A percentile compares a stretch with the other conserved stretches of the same genome.
phyloP scores from a whole-genome alignment of 2,797 vertebrate species.

The Microchirus variegatus region DNA sequence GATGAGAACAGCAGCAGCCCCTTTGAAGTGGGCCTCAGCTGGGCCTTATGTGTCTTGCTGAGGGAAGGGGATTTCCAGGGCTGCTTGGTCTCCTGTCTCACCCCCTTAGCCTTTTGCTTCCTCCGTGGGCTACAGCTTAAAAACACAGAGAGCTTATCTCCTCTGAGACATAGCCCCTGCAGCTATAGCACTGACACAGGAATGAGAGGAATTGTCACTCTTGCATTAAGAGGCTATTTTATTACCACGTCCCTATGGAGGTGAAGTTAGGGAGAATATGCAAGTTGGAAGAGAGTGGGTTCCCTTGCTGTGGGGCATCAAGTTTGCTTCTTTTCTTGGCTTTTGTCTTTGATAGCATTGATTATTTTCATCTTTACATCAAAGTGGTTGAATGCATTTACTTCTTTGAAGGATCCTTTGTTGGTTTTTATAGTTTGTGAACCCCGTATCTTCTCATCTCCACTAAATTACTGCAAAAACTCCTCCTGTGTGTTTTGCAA shows the following conservation, averaged over 20 bases:
- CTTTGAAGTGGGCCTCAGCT: constrained; percentile 73
- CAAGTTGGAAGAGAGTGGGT: constrained; percentile 2
- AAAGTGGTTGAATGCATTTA: background rate
- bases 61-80: constrained; percentile 78
- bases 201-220: constrained; percentile 26
- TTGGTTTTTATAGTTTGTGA: background rate
- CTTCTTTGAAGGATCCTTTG: background rate
- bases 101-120: constrained; percentile 63
- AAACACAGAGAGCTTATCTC: constrained; percentile 37
- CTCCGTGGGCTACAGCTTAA: constrained; percentile 52
- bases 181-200: constrained; percentile 12
- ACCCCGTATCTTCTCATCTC: background rate
- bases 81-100: constrained; percentile 61
- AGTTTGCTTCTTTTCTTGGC: constrained; percentile 5
- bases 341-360: constrained; percentile 10
- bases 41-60: constrained; percentile 47
- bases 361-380: constrained; percentile 8
- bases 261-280: background rate
- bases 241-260: constrained; percentile 10
- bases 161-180: constrained; percentile 8
- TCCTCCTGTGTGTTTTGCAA: constrained; percentile 12
- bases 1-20: constrained; percentile 71
- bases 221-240: constrained; percentile 12
- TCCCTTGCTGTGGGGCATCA: constrained; percentile 8
- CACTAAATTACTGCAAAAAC: constrained; percentile 6